Evolutionary conservation across 2,797 vertebrate genomes (phyloP).

Genomic region (Anabas testudineus): DNA sequence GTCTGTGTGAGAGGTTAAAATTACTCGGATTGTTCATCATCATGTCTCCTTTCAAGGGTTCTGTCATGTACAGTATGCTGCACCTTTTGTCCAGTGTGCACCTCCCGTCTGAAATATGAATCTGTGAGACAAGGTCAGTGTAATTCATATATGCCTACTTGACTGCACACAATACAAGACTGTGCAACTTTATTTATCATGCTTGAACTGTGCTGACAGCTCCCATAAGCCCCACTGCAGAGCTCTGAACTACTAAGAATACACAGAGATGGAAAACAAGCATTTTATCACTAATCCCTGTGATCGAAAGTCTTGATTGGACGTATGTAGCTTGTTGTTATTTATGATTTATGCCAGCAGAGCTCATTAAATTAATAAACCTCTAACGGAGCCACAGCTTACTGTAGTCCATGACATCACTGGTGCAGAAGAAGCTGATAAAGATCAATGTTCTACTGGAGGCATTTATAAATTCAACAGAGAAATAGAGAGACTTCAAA

Average conservation of each 20-base stretch:
- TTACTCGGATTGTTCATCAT: no score
- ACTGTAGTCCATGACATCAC: conserved; percentile 20
- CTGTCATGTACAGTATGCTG: background rate
- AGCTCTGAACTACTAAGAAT: conserved; percentile 38
- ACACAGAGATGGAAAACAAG: conserved; percentile 32
- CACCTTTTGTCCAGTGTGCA: conserved; percentile 10
- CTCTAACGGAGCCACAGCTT: conserved; percentile 28
- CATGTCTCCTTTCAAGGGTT: background rate
- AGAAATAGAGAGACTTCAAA: conserved; percentile 29
- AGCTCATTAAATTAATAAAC: conserved; percentile 66
- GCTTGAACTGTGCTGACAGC: conserved; percentile 56
- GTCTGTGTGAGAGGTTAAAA: no score
- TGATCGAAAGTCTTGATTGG: background rate
- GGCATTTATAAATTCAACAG: conserved; percentile 41
- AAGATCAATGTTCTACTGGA: conserved; percentile 48
- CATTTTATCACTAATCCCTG: conserved; percentile 12
- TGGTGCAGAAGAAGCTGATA: conserved; percentile 32
- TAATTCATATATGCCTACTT: conserved; percentile 49
- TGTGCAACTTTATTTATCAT: conserved; percentile 63
- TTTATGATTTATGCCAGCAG: conserved; percentile 54
- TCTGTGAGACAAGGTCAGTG: conserved; percentile 55
- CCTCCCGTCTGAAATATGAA: conserved; percentile 27
- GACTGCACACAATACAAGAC: conserved; percentile 35
- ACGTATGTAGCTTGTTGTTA: conserved; percentile 46
- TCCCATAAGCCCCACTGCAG: conserved; percentile 36